Base-by-base conservation (phyloP, 2,888 invertebrate species). In the Lasioglossum figueresi region DNA sequence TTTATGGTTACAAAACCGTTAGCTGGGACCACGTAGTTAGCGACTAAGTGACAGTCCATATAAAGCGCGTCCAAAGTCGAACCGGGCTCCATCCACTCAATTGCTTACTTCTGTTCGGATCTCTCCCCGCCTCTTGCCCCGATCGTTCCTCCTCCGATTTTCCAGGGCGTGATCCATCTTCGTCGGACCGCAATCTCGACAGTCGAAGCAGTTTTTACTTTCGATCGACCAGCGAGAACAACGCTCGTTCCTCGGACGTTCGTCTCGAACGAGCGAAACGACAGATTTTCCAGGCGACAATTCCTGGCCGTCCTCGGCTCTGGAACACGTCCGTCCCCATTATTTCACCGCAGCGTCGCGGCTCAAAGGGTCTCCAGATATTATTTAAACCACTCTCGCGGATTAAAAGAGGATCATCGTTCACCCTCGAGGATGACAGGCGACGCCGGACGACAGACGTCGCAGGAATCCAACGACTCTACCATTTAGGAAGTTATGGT, bases 181-280 rank as follows among this genome's bases (percentile, higher is more conserved):
- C 90, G 90, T 90, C 90, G 71, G 81, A 79, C 82, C 79, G 73
- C 87, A 85, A 87, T 90, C 88, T 83, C 83, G 89, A 87, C 89
- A 88, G 83, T 82, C 80, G 79, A 63, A 84, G 37, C 80, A 79
- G 85, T 82, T 89, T 89, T 89, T 89, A 80, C 76, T 81, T 79
- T 84, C 80, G 75, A 86, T 83, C 86, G 79, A 76, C 76, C 78
- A 81, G 74, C 79, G 73, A 8, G 83, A 83, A 79, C 86, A 82
- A 78, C 82, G 78, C 23, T 80, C 70, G 66, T 70, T 68, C 75
- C 40, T 43, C 40, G 75, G 71, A 76, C 31, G 66, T 59, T 78
- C 59, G 59, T 45, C 40, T 40, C n/a, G 34, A 8, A 3, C 68
- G 68, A 66, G 31, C 23, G 59, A 27, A 10, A 31, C 73, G 74